These are phyloP conservation scores for Miichthys miiuy DNA, from an alignment of 2,797 vertebrate species.

Conservation along the genomic window DNA sequence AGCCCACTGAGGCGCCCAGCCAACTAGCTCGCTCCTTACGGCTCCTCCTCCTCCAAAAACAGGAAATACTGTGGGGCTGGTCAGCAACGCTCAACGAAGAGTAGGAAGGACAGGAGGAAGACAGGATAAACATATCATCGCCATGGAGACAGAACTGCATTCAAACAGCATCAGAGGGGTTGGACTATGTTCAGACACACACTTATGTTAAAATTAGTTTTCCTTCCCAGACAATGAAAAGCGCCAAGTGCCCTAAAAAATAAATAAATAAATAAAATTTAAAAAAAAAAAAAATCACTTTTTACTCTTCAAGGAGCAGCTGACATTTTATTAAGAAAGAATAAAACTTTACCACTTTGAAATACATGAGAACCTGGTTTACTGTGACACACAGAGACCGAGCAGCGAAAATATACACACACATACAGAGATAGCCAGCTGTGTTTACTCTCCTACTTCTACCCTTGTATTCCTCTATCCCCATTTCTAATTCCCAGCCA, in stretches of 20 bases:
- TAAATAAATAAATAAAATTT: too few relatives aligned
- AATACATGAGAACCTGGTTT: conserved; percentile 35
- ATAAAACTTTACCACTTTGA: conserved; percentile 20
- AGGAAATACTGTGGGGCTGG: conserved; percentile 64
- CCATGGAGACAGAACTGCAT: conserved; percentile 58
- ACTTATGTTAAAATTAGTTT: conserved; percentile 23
- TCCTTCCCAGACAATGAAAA: conserved; percentile 33
- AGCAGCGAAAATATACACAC: conserved; percentile 51
- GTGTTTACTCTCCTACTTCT: conserved; percentile 74
- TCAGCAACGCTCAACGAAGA: conserved; percentile 38
- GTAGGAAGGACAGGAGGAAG: conserved; percentile 35
- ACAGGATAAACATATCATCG: conserved; percentile 61
- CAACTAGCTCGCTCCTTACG: conserved; percentile 56
- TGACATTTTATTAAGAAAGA: conserved; percentile 24
- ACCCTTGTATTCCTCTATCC: conserved; percentile 60
- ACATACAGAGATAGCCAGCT: conserved; percentile 66
- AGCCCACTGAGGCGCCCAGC: conserved; percentile 61
- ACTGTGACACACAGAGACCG: conserved; percentile 29
- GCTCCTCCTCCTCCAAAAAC: conserved; percentile 67
- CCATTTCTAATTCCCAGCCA: conserved; percentile 67
- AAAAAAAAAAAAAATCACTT: conserved; percentile 1
- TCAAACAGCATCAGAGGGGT: conserved; percentile 46
- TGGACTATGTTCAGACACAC: conserved; percentile 31
- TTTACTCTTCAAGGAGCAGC: conserved; percentile 25
- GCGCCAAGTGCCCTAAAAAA: conserved; percentile 22